Evolutionary conservation across 2,888 invertebrate species (phyloP).

Genomic region (Xylophagus ater): DNA sequence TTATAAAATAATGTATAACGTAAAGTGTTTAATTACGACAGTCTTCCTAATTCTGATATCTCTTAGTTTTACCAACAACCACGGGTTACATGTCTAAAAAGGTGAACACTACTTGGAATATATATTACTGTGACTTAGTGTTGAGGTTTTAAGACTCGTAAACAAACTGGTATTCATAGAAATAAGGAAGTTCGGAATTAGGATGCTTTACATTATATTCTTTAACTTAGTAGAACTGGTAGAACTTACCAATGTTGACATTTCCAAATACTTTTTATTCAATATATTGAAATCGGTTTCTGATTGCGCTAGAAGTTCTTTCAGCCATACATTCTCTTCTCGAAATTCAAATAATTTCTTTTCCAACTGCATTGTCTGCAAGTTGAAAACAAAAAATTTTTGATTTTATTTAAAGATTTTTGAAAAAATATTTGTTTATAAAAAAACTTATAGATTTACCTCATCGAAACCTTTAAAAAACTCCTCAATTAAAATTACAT

Average conservation of each 20-base stretch:
- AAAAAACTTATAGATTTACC: slow-evolving; percentile 5
- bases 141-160: too few species aligned
- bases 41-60: too few species aligned
- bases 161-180: not conserved
- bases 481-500: too few species aligned
- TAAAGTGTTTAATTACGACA: too few species aligned
- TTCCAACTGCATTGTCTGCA: slow-evolving; percentile 9
- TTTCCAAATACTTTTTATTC: slow-evolving; percentile 4
- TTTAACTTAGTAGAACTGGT: too few species aligned
- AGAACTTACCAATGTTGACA: slow-evolving; percentile 9
- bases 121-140: too few species aligned
- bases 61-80: too few species aligned
- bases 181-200: not conserved
- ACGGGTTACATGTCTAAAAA: too few species aligned
- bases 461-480: not conserved
- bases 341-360: slow-evolving; percentile 2
- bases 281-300: slow-evolving; percentile 8
- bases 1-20: too few species aligned
- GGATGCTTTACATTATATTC: too few species aligned
- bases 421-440: not conserved
- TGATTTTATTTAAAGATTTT: not conserved
- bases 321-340: slow-evolving; percentile 11
- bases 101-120: too few species aligned
- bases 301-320: slow-evolving; percentile 11
- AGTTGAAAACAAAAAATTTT: not conserved